These are phyloP conservation scores for Xenus cinereus DNA, from an alignment of 2,113 vertebrate genomes.

Conservation along the genomic window DNA sequence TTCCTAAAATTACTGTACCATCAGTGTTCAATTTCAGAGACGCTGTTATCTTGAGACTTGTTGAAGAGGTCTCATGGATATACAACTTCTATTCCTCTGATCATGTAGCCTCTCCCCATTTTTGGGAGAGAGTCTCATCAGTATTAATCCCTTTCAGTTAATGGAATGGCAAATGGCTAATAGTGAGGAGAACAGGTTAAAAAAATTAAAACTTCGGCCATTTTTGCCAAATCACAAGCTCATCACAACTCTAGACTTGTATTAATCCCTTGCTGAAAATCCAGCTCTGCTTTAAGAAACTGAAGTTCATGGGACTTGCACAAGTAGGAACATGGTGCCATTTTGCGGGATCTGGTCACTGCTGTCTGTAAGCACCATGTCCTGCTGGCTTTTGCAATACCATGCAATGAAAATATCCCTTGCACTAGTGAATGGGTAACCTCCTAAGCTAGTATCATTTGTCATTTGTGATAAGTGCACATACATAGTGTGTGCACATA, in stretches of 20 bases:
- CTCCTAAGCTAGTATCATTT: neutral
- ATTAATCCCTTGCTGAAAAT: neutral
- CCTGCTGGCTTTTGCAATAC: neutral
- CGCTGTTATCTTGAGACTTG: neutral
- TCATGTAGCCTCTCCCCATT: neutral
- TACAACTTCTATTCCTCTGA: neutral
- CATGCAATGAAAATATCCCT: neutral
- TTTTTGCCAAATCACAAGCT: neutral
- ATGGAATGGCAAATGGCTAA: neutral
- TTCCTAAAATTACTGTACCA: neutral
- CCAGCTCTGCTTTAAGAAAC: neutral
- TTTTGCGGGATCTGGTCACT: neutral
- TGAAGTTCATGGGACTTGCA: neutral
- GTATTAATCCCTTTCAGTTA: neutral
- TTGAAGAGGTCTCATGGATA: fast-evolving
- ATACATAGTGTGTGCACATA: no score
- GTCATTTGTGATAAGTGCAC: neutral
- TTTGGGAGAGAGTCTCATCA: neutral
- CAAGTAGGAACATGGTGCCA: fast-evolving
- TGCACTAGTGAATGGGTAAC: neutral
- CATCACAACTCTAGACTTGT: neutral
- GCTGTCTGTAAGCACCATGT: neutral
- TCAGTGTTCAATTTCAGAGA: neutral
- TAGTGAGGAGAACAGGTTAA: neutral
- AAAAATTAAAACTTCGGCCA: neutral